Evolutionary conservation across 1,140 invertebrate species (phyloP).

Genomic region (Octopus sinensis): DNA sequence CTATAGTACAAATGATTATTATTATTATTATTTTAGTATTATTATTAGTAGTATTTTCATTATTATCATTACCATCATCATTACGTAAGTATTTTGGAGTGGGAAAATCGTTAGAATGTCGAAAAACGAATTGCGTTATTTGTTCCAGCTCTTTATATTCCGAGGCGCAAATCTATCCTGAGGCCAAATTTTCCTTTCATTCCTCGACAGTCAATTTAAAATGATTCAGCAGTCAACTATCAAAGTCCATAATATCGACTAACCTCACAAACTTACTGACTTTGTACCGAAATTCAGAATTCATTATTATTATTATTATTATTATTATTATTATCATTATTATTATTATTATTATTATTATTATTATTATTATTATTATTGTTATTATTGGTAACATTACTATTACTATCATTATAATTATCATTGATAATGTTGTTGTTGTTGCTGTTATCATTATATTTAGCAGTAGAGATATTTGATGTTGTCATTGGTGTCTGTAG

Average conservation of each 20-base stretch:
- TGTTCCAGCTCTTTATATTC: too few species aligned
- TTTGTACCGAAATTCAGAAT: too few species aligned
- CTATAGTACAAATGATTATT: neutral
- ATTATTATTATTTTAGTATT: neutral
- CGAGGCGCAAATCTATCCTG: too few species aligned
- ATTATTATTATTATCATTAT: neutral
- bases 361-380: neutral
- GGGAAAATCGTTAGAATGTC: too few species aligned
- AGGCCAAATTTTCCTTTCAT: too few species aligned
- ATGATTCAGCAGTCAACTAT: too few species aligned
- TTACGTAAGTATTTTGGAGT: neutral
- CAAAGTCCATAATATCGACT: too few species aligned
- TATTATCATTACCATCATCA: neutral
- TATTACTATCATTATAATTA: neutral
- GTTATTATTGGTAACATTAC: neutral
- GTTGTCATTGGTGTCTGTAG: neutral
- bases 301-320: slow-evolving; percentile 4
- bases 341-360: slow-evolving; percentile 2
- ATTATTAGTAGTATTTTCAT: neutral
- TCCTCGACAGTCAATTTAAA: too few species aligned
- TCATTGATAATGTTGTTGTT: neutral
- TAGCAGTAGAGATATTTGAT: neutral
- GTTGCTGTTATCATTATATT: neutral
- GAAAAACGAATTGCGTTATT: too few species aligned
- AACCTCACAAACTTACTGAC: too few species aligned